Conservation (phyloP, 2,888 invertebrate genomes). For the Trachelus stipa region DNA sequence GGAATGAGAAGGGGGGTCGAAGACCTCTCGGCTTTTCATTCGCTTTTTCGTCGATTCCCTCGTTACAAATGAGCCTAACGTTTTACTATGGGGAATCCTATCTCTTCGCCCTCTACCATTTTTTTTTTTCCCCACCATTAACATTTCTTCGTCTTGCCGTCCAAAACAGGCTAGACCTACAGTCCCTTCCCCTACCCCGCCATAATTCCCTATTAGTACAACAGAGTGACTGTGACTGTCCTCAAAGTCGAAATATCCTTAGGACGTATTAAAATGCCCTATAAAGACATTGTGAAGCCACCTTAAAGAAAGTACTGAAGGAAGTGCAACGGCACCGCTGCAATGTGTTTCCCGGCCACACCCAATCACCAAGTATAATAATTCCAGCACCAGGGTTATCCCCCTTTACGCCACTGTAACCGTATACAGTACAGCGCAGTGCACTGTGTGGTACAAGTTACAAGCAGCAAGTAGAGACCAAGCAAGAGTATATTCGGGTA, state of each 20-base stretch:
- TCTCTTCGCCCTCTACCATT: not conserved
- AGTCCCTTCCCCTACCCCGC: not conserved
- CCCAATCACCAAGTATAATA: not conserved
- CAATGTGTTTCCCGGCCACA: not conserved
- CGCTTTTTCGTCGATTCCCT: not conserved
- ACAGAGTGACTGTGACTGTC: not conserved
- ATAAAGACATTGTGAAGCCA: not conserved
- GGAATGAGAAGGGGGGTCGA: not conserved
- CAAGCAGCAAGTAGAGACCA: not conserved
- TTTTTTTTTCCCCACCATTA: not conserved
- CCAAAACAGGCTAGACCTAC: not conserved
- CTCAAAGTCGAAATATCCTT: not conserved
- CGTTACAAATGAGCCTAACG: not conserved
- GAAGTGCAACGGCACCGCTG: not conserved
- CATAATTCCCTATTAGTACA: not conserved
- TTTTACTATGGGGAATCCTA: not conserved
- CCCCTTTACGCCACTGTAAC: not conserved
- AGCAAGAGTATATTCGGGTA: not conserved
- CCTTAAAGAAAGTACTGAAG: not conserved
- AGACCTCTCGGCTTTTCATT: not conserved
- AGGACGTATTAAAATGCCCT: not conserved
- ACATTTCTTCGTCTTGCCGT: not conserved
- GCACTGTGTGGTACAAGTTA: not conserved
- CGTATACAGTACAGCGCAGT: not conserved
- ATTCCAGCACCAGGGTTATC: not conserved